Conservation (phyloP, 2,888 invertebrate genomes). For the Ceraclea dissimilis region DNA sequence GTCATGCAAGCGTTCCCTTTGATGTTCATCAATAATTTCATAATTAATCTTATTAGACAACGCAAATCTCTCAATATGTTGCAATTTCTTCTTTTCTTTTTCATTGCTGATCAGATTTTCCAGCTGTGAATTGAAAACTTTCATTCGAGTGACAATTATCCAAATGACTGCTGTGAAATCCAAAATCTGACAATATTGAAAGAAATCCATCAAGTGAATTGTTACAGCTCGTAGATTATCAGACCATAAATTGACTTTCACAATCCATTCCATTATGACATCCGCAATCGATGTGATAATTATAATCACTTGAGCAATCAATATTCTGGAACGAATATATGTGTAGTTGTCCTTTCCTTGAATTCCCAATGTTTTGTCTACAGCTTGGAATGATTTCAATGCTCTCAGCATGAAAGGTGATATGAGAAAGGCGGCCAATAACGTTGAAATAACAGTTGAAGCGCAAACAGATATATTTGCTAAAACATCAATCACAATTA, state of each 20-base stretch:
- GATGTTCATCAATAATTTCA: neutral
- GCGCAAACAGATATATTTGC: constrained; percentile 8
- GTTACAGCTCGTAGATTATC: neutral
- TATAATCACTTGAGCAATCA: constrained; percentile 8
- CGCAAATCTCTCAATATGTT: neutral
- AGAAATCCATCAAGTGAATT: constrained; percentile 9
- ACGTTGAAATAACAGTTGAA: constrained; percentile 10
- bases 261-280: constrained; percentile 6
- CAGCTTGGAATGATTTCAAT: constrained; percentile 12
- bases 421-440: constrained; percentile 14
- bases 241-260: constrained; percentile 10
- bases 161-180: constrained; percentile 18
- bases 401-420: constrained; percentile 18
- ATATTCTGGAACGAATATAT: constrained; percentile 12
- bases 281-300: neutral
- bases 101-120: constrained; percentile 1
- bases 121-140: constrained; percentile 16
- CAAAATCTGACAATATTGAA: constrained; percentile 8
- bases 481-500: constrained; percentile 18
- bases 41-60: neutral
- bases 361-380: constrained; percentile 17
- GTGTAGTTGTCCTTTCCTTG: constrained; percentile 8
- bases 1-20: neutral
- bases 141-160: constrained; percentile 18
- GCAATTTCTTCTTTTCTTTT: neutral